phyloP scores from a whole-genome alignment of 1,140 invertebrate genomes.

The Eriocheir sinensis region DNA sequence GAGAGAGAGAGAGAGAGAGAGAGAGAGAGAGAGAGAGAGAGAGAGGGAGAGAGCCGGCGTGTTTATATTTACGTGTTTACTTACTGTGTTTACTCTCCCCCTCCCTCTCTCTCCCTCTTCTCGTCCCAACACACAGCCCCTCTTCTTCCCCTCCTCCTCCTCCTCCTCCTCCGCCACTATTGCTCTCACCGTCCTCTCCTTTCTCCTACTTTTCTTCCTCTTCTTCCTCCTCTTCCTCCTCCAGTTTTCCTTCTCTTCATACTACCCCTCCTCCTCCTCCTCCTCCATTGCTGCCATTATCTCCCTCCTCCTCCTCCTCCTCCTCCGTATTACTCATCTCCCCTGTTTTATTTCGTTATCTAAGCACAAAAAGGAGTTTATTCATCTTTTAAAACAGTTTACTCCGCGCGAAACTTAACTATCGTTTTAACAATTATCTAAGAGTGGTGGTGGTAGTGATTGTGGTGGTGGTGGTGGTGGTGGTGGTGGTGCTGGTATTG shows the following conservation, averaged over 20 bases:
- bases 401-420: background rate
- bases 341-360: no score
- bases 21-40: background rate
- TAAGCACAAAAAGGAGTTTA: no score
- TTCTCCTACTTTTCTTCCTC: background rate
- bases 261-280: background rate
- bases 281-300: no score
- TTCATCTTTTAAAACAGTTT: no score
- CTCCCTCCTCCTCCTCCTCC: no score
- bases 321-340: no score
- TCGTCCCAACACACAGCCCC: no score
- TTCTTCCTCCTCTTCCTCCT: background rate
- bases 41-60: constrained; percentile 47
- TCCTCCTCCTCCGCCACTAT: background rate
- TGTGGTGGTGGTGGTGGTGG: constrained; percentile 15
- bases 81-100: constrained; percentile 44
- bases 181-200: background rate
- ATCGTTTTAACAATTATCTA: background rate
- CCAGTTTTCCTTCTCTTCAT: background rate
- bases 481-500: constrained; percentile 29
- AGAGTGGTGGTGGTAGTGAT: background rate
- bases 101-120: background rate
- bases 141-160: background rate
- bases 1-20: background rate
- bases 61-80: constrained; percentile 68